Base-by-base conservation (phyloP, 2,888 invertebrate species). In the Rhodophaea formosa region DNA sequence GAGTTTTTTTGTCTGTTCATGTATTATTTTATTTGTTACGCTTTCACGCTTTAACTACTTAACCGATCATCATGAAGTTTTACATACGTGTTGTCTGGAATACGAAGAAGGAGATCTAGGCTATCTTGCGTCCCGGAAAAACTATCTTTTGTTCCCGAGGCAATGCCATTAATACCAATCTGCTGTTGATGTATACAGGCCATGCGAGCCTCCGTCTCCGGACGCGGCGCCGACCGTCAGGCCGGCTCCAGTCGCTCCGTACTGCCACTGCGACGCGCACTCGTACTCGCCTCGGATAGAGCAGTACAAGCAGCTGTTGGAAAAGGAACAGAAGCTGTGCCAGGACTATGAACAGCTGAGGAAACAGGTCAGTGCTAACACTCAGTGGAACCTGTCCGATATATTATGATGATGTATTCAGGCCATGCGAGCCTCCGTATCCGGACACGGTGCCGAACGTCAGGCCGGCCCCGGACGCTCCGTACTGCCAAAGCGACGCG, bases 251-350 rank as follows among this genome's bases (percentile, higher is more conserved):
- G 92, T 93, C 1, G 93, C 93, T 0, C 93, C 93, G 0, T 93
- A 93, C 70, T 94, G 94, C 68, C 93, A 93, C 73, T 94, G 94
- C 80, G 93, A 94, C 63, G 90, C 88, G 0, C 94, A 94, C 69
- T 87, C 92, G 0, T 93, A 93, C 70, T 92, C 92, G 0, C 93
- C 92, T 0, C 82, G 92, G 55, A 90, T 93, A 59, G 93, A 92
- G 61, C 92, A 93, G 61, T 94, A 94, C 80, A 92, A 92, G 68
- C 92, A 93, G 64, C 73, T 94, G 49, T 82, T 93, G 0, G 92
- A 93, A 17, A 94, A 94, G 65, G 94, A 94, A 64, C 90, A 90
- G 62, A 90, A 92, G 49, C 79, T 94, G 1, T 91, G 92, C 60
- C 81, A 93, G 8, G 93, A 94, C 66, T 85, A 93, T 64, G 84